Conservation (phyloP, 1,140 invertebrate species). For the Ceratosolen solmsi region DNA sequence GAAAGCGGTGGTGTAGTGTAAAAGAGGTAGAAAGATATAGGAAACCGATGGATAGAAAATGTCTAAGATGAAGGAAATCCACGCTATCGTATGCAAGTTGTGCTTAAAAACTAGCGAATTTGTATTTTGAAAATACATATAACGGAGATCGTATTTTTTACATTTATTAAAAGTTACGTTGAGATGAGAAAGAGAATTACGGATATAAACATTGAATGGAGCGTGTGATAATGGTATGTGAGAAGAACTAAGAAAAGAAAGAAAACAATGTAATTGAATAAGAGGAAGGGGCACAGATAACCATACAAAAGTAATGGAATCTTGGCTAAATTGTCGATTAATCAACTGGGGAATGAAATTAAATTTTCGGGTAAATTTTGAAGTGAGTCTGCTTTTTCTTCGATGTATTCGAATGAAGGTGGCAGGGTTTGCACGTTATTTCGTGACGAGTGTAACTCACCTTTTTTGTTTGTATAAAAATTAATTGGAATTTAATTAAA, state of each 20-base stretch:
- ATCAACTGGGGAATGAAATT: constrained; percentile 16
- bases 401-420: constrained; percentile 56
- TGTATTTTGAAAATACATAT: constrained; percentile 56
- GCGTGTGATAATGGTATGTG: constrained; percentile 40
- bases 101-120: constrained; percentile 32
- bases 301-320: constrained; percentile 2
- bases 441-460: constrained; percentile 66
- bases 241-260: constrained; percentile 40
- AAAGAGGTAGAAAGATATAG: no score
- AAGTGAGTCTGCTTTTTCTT: constrained; percentile 54
- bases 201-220: constrained; percentile 3
- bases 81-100: neutral
- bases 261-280: constrained; percentile 39
- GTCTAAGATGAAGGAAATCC: neutral
- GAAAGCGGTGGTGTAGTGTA: no score
- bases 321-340: constrained; percentile 2
- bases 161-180: constrained; percentile 59
- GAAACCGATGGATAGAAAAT: no score
- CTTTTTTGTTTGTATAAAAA: constrained; percentile 69
- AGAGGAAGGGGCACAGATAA: constrained; percentile 25
- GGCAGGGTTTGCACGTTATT: constrained; percentile 61
- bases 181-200: neutral
- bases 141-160: constrained; percentile 50
- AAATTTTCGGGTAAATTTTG: constrained; percentile 15
- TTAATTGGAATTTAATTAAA: constrained; percentile 70